phyloP scores from a whole-genome alignment of 2,888 invertebrate genomes.

The Himalopsyche tibetana region DNA sequence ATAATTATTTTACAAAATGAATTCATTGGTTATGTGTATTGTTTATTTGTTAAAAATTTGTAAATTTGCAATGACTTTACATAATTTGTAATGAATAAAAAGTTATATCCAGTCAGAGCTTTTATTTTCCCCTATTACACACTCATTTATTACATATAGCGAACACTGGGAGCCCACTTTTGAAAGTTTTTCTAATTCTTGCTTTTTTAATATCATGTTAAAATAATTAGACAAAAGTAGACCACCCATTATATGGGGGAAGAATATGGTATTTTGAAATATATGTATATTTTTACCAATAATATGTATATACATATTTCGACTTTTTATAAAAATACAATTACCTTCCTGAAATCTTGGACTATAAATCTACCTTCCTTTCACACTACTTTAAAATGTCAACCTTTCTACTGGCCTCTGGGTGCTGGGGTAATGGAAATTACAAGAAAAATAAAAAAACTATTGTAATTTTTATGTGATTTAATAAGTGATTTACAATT shows the following conservation, averaged over 20 bases:
- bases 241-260: too few species aligned
- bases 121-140: background rate
- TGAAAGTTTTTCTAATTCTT: too few species aligned
- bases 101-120: background rate
- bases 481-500: constrained; percentile 32
- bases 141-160: background rate
- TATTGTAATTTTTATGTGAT: background rate
- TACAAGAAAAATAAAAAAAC: background rate
- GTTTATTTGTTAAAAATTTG: constrained; percentile 22
- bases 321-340: too few species aligned
- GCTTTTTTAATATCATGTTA: too few species aligned
- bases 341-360: too few species aligned
- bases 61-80: constrained; percentile 15
- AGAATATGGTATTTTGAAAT: too few species aligned
- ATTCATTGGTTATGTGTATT: background rate
- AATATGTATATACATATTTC: too few species aligned
- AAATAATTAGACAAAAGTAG: too few species aligned
- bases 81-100: constrained; percentile 34
- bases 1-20: constrained; percentile 15
- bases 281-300: too few species aligned
- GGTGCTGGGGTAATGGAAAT: background rate
- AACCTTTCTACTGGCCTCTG: constrained; percentile 19
- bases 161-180: too few species aligned
- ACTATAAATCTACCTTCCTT: background rate
- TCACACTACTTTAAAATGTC: background rate